phyloP scores from a whole-genome alignment of 2,888 invertebrate species.

The Spilosoma lubricipeda region DNA sequence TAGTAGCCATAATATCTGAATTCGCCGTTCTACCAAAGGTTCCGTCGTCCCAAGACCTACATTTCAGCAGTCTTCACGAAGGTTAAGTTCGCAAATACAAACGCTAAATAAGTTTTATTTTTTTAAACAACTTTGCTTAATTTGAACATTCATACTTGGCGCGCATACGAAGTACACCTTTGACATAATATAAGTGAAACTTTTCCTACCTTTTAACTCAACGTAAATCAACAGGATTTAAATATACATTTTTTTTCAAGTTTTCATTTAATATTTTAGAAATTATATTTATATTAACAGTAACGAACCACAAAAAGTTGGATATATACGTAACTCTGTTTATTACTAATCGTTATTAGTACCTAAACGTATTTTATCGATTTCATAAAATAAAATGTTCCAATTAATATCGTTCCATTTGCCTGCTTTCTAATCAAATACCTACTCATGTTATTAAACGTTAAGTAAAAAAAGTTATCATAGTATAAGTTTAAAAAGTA shows the following conservation, averaged over 20 bases:
- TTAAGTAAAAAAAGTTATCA: background rate
- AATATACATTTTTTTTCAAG: too few relatives aligned
- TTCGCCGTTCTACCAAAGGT: conserved; percentile 21
- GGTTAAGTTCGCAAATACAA: conserved; percentile 28
- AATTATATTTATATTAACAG: too few relatives aligned
- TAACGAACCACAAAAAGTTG: too few relatives aligned
- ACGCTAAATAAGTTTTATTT: conserved; percentile 13
- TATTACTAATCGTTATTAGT: too few relatives aligned
- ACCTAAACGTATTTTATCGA: too few relatives aligned
- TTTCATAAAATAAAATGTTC: background rate
- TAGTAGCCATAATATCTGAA: conserved; percentile 14
- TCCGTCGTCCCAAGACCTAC: conserved; percentile 45
- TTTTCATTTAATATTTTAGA: too few relatives aligned
- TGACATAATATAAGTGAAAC: background rate
- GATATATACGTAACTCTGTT: too few relatives aligned
- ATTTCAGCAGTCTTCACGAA: conserved; percentile 35
- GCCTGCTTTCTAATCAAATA: too few relatives aligned
- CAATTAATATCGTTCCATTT: background rate
- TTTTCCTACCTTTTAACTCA: background rate
- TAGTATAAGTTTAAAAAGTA: conserved; percentile 3
- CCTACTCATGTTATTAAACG: background rate
- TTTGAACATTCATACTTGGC: background rate
- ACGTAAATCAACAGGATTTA: background rate
- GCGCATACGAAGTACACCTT: background rate
- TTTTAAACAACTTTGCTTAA: background rate